Conservation (phyloP, 2,797 vertebrate species). For the Sebastes matsubarae region DNA sequence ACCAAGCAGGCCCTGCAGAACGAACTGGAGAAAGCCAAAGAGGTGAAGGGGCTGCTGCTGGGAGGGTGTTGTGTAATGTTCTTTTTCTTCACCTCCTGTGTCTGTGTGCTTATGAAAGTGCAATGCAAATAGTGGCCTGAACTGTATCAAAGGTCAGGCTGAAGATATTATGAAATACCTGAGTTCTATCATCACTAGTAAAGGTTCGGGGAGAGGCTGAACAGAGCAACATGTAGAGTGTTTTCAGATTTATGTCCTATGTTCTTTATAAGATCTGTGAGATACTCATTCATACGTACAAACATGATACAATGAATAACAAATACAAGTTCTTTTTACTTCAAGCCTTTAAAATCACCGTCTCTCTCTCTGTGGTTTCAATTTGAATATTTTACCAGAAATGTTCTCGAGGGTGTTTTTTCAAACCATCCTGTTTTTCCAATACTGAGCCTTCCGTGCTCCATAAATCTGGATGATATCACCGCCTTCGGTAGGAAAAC, state of each 20-base stretch:
- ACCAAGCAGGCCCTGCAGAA: slow-evolving; percentile 96
- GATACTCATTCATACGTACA: background rate
- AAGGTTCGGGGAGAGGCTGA: background rate
- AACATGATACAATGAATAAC: background rate
- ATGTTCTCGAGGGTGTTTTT: slow-evolving; percentile 1
- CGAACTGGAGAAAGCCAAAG: slow-evolving; percentile 95
- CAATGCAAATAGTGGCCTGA: background rate
- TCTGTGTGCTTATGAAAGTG: background rate
- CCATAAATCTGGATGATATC: slow-evolving; percentile 50
- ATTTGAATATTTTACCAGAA: slow-evolving; percentile 24
- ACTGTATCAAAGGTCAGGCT: background rate
- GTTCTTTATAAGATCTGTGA: background rate
- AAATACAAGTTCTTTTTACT: background rate
- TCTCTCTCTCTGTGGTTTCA: background rate
- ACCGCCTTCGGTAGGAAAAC: slow-evolving; percentile 34
- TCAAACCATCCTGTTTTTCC: slow-evolving; percentile 35
- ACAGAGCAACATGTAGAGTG: background rate
- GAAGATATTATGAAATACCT: background rate
- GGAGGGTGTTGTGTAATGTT: background rate
- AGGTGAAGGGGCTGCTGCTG: slow-evolving; percentile 80
- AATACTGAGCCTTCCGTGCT: slow-evolving; percentile 18
- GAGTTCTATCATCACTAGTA: background rate
- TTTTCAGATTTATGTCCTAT: background rate
- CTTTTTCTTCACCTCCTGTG: background rate
- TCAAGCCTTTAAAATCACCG: slow-evolving; percentile 1